Evolutionary conservation across 1,140 invertebrate species (phyloP), one percentile per base, ranked within the genome.

Genomic region (Aphelinus atriplicis): DNA sequence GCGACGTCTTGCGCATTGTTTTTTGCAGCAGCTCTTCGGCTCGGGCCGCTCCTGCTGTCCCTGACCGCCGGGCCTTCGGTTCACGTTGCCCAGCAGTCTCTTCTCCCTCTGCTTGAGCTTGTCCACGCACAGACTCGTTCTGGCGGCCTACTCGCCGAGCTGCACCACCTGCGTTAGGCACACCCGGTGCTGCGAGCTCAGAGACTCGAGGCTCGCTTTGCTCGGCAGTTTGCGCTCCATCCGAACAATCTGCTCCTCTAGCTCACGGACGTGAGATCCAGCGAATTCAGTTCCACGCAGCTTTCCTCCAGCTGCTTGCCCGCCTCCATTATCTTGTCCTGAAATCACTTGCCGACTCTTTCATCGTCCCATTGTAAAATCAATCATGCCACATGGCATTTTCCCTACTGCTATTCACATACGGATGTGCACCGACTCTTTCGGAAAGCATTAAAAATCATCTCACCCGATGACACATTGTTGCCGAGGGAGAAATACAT

Each of bases 301-400:
- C 76, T 76, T 68, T 88, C 84, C 71, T 87, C 81, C 2, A 87
- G 71, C 61, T 85, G 77, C 1, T 86, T 77, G 10, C 86, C 86
- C 1, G 83, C 78, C 2, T 78, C 76, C 43, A 87, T 86, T 66
- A 88, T 86, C 74, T 84, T 84, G 43, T 86, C 84, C 86, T 88
- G 47, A n/a, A n/a, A n/a, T n/a, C n/a, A n/a, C n/a, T n/a, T n/a
- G n/a, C n/a, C n/a, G n/a, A n/a, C n/a, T n/a, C n/a, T n/a, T n/a
- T n/a, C n/a, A n/a, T n/a, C n/a, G n/a, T n/a, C n/a, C n/a, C n/a
- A n/a, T n/a, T n/a, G n/a, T n/a, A 26, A 26, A 26, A 26, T 26
- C 26, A 26, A 26, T 26, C 26, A 26, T 26, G 26, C 26, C 0
- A 26, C 26, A 26, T 26, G 26, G 26, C 26, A 26, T 26, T 26